These are phyloP conservation scores for Lasioglossum oenotherae DNA, from an alignment of 2,888 invertebrate genomes.

Conservation along the genomic window DNA sequence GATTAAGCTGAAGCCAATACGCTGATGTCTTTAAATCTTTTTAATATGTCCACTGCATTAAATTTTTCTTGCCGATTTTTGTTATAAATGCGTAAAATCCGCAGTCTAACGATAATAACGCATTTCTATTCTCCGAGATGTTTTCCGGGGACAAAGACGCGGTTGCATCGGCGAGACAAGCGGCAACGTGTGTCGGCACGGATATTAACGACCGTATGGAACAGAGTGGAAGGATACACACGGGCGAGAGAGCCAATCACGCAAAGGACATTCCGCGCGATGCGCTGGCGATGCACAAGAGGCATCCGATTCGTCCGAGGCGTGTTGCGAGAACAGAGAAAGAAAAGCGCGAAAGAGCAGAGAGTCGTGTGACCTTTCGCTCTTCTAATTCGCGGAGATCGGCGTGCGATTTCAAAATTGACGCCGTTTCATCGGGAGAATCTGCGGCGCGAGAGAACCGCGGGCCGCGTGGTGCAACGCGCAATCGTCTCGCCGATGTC, in stretches of 20 bases:
- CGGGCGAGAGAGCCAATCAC: conserved; percentile 29
- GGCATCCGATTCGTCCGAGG: not conserved
- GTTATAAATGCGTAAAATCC: too few relatives aligned
- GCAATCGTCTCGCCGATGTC: conserved; percentile 54
- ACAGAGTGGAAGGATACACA: conserved; percentile 33
- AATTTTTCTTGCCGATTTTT: too few relatives aligned
- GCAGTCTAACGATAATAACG: too few relatives aligned
- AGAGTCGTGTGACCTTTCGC: conserved; percentile 48
- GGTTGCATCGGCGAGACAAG: conserved; percentile 29
- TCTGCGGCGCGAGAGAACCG: not conserved
- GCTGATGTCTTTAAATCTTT: too few relatives aligned
- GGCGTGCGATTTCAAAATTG: conserved; percentile 42
- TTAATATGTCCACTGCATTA: too few relatives aligned
- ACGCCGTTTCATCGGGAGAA: conserved; percentile 5
- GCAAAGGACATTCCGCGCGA: conserved; percentile 41
- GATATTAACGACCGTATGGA: conserved; percentile 54
- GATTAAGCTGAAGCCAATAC: too few relatives aligned
- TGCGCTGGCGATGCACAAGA: not conserved
- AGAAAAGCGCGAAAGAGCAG: conserved; percentile 27
- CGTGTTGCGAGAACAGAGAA: conserved; percentile 3
- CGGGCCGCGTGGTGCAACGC: conserved; percentile 7
- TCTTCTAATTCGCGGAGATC: conserved; percentile 11
- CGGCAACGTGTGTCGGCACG: conserved; percentile 40
- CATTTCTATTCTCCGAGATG: not conserved
- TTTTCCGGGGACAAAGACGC: not conserved